phyloP scores from a whole-genome alignment of 2,888 invertebrate genomes.

The Chrysolina oricalcia region DNA sequence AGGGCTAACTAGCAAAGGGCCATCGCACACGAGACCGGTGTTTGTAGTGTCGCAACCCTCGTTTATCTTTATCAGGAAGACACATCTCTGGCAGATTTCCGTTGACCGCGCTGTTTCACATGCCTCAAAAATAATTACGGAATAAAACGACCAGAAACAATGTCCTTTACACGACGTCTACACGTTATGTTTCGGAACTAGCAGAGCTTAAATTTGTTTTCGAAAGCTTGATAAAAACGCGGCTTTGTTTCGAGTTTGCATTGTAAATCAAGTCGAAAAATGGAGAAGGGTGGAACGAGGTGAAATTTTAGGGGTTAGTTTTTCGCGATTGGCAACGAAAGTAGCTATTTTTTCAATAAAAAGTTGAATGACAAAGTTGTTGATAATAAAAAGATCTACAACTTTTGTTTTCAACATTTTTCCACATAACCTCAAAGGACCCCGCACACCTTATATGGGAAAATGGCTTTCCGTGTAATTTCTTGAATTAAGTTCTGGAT shows the following conservation, averaged over 20 bases:
- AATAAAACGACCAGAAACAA: conserved; percentile 48
- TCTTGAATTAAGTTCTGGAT: no score
- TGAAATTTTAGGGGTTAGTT: no score
- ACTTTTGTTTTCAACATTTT: no score
- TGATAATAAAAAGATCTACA: no score
- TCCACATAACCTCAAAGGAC: no score
- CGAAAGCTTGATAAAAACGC: conserved; percentile 31
- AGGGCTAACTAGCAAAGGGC: conserved; percentile 48
- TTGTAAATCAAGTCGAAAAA: not conserved
- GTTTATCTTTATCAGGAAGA: conserved; percentile 52
- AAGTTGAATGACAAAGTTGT: no score
- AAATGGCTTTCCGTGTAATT: no score
- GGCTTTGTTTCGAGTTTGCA: not conserved
- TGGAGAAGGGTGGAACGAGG: no score
- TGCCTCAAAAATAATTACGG: conserved; percentile 46
- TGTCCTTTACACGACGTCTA: conserved; percentile 48
- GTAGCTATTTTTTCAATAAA: no score
- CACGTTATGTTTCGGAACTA: conserved; percentile 47
- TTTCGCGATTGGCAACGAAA: no score
- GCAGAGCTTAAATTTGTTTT: conserved; percentile 47
- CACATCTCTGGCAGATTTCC: conserved; percentile 60
- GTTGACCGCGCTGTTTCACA: conserved; percentile 40
- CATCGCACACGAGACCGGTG: conserved; percentile 62
- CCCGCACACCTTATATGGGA: no score
- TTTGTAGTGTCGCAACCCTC: conserved; percentile 64